A percentile compares a stretch with the other conserved stretches of the same genome.
Evolutionary conservation across 2,797 vertebrate genomes (phyloP).

Genomic region (Fringilla coelebs): DNA sequence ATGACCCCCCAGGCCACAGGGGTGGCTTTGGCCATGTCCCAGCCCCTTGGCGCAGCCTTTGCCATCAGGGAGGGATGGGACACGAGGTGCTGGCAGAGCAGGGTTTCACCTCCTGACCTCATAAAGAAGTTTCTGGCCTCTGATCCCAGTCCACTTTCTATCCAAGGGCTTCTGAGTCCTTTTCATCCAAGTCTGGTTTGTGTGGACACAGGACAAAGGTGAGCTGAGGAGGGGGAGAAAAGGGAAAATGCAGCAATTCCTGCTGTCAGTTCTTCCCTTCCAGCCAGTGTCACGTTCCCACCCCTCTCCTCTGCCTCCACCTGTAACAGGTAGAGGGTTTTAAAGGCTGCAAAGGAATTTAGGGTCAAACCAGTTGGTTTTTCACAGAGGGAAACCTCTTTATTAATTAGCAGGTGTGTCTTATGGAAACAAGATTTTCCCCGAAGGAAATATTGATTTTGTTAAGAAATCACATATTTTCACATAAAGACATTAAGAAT

Average conservation of each 20-base stretch:
- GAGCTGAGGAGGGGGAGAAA: not conserved
- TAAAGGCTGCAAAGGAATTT: not conserved
- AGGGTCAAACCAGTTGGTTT: not conserved
- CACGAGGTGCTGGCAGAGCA: not conserved
- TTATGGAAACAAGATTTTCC: not conserved
- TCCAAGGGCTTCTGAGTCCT: not conserved
- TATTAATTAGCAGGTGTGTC: not conserved
- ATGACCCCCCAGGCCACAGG: not conserved
- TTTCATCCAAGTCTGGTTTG: not conserved
- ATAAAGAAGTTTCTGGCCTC: not conserved
- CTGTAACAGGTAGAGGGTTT: not conserved
- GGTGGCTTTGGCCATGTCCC: not conserved
- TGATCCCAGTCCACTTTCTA: not conserved
- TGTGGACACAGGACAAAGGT: rapidly evolving
- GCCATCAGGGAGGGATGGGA: rapidly evolving
- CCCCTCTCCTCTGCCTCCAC: not conserved
- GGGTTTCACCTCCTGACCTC: not conserved
- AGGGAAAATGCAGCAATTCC: not conserved
- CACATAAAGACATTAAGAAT: not conserved
- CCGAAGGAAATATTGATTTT: not conserved
- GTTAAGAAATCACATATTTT: not conserved
- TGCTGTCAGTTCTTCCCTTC: not conserved
- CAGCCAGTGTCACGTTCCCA: not conserved
- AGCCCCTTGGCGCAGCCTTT: not conserved
- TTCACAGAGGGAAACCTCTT: not conserved